Conservation (phyloP, 2,113 vertebrate genomes). For the Stegostoma tigrinum region DNA sequence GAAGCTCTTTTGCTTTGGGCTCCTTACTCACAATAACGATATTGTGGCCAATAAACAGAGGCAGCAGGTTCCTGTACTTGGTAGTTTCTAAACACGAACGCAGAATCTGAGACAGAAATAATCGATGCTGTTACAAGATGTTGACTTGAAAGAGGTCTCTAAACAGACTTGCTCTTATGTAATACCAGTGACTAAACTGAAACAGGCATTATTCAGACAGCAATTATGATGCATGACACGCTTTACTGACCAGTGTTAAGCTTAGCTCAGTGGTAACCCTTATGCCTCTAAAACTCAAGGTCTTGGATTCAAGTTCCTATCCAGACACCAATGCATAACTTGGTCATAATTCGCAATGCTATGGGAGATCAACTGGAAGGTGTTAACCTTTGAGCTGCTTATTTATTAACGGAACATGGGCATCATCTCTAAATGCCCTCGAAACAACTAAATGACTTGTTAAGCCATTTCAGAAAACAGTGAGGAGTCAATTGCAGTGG, state of each 20-base stretch:
- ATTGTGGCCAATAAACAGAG: conserved; percentile 72
- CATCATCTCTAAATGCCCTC: no score
- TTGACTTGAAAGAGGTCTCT: no score
- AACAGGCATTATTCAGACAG: neutral
- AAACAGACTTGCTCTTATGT: neutral
- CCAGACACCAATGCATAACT: neutral
- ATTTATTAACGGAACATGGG: no score
- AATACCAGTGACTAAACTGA: neutral
- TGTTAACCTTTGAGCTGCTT: neutral
- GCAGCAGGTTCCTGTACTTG: conserved; percentile 63
- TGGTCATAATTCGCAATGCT: neutral
- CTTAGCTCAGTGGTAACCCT: neutral
- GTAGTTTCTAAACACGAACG: conserved; percentile 61
- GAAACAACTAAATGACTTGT: no score
- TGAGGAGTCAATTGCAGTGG: no score
- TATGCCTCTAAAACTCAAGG: neutral
- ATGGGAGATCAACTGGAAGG: neutral
- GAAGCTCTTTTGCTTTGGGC: conserved; percentile 72
- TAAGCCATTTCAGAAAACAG: no score
- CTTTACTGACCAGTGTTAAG: neutral
- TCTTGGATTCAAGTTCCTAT: neutral
- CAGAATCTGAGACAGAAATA: conserved; percentile 56
- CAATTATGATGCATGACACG: neutral
- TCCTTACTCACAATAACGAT: conserved; percentile 75
- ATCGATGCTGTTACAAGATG: neutral